Conservation (phyloP, 2,797 vertebrate genomes). For the Chelidonichthys spinosus region DNA sequence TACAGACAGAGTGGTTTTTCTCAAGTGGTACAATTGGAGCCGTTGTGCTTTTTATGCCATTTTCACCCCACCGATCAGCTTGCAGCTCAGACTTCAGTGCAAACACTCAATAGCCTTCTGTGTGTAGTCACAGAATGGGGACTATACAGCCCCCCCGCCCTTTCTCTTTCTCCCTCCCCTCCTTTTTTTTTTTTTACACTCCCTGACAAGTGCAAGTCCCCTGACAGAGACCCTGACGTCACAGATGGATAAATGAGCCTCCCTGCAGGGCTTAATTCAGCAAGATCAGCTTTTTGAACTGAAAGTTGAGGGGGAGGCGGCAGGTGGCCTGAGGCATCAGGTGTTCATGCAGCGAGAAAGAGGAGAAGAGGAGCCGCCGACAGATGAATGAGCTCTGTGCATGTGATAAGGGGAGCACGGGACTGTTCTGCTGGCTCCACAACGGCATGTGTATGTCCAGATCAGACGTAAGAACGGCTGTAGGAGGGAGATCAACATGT, state of each 20-base stretch:
- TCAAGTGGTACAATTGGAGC: conserved; percentile 66
- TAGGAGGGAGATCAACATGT: conserved; percentile 18
- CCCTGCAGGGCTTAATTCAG: conserved; percentile 65
- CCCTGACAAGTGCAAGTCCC: conserved; percentile 73
- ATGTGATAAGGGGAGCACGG: conserved; percentile 51
- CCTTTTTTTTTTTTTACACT: conserved; percentile 36
- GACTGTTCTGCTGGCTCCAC: conserved; percentile 21
- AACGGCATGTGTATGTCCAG: conserved; percentile 51
- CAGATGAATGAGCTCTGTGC: conserved; percentile 52
- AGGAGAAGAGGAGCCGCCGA: conserved; percentile 48
- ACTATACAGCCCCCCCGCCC: conserved; percentile 57
- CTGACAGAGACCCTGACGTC: conserved; percentile 73
- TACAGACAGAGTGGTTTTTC: conserved; percentile 55
- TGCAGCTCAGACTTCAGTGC: conserved; percentile 75
- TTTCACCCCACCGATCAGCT: conserved; percentile 76
- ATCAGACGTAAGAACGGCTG: conserved; percentile 31
- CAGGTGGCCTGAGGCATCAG: conserved; percentile 62
- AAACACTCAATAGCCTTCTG: conserved; percentile 81
- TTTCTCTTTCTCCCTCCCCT: conserved; percentile 10
- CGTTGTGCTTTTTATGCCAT: conserved; percentile 76
- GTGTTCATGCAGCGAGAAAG: conserved; percentile 60
- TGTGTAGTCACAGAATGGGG: conserved; percentile 76
- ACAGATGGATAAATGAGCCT: conserved; percentile 63
- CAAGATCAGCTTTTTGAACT: conserved; percentile 56
- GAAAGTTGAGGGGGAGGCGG: conserved; percentile 50